Conservation (phyloP, 2,113 vertebrate genomes). For the Brachionichthys hirsutus region DNA sequence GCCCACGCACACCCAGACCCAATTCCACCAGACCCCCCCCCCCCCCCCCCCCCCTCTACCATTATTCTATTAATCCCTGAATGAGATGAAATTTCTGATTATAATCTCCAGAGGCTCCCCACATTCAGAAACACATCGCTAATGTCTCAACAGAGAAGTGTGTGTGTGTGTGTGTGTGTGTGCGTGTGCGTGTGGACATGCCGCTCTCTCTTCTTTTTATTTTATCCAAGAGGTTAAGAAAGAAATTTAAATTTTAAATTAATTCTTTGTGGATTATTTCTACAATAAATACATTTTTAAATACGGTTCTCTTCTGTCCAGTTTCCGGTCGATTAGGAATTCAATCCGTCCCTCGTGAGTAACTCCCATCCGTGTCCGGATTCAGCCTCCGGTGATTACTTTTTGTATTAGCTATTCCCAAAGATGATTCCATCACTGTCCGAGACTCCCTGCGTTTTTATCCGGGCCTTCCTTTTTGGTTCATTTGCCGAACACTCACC, state of each 20-base stretch:
- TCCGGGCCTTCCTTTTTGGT: conserved; percentile 12
- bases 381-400: no score
- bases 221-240: conserved; percentile 17
- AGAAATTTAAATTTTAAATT: conserved; percentile 29
- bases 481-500: conserved; percentile 14
- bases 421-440: no score
- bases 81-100: conserved; percentile 75
- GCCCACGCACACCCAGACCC: conserved; percentile 21
- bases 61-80: conserved; percentile 76
- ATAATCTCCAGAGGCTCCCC: conserved; percentile 67
- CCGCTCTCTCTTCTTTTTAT: conserved; percentile 6
- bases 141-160: conserved; percentile 62
- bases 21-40: conserved; percentile 25
- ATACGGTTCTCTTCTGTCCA: conserved; percentile 26
- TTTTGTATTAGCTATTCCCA: no score
- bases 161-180: conserved; percentile 19
- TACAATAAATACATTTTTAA: conserved; percentile 24
- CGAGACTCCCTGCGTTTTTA: no score
- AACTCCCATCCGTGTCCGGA: no score
- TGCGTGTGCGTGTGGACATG: conserved; percentile 18
- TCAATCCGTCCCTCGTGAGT: no score
- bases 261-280: conserved; percentile 42
- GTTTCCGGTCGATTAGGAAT: conserved; percentile 13
- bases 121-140: conserved; percentile 70
- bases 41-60: conserved; percentile 48